A percentile compares a stretch with the other conserved stretches of the same genome.
These are phyloP conservation scores for Theonella swinhoei DNA, from an alignment of 37 sponge, comb jelly and placozoan species.

Conservation along the genomic window DNA sequence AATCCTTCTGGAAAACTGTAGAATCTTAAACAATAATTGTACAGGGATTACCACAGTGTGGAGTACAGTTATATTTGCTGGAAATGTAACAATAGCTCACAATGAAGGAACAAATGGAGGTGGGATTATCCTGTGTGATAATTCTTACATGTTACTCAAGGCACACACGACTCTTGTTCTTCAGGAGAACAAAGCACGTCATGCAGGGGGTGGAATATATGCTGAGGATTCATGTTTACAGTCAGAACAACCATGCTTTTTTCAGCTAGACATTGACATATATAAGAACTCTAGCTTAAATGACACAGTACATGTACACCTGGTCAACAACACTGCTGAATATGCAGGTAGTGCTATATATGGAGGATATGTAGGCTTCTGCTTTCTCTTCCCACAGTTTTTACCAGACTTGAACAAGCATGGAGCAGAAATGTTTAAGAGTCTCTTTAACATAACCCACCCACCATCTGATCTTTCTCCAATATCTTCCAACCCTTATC, in stretches of 20 bases:
- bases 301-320: neutral
- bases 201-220: slow-evolving; percentile 29
- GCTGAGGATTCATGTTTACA: neutral
- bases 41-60: neutral
- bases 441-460: neutral
- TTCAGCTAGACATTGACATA: neutral
- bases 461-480: neutral
- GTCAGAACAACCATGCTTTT: slow-evolving; percentile 1
- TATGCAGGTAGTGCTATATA: slow-evolving; percentile 24
- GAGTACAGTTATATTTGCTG: slow-evolving; percentile 4
- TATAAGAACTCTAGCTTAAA: neutral
- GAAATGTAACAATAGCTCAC: slow-evolving; percentile 4
- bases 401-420: neutral
- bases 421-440: neutral
- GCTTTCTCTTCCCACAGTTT: neutral
- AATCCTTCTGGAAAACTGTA: neutral
- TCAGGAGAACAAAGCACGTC: neutral
- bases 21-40: neutral
- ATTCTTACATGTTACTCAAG: neutral
- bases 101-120: slow-evolving; percentile 16
- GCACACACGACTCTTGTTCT: slow-evolving; percentile 1
- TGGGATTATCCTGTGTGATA: slow-evolving; percentile 20
- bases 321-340: slow-evolving; percentile 12
- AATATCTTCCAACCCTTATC: slow-evolving; percentile 7
- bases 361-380: slow-evolving; percentile 42